Base-by-base conservation (phyloP, 2,888 invertebrate species). In the Aphidius colemani region DNA sequence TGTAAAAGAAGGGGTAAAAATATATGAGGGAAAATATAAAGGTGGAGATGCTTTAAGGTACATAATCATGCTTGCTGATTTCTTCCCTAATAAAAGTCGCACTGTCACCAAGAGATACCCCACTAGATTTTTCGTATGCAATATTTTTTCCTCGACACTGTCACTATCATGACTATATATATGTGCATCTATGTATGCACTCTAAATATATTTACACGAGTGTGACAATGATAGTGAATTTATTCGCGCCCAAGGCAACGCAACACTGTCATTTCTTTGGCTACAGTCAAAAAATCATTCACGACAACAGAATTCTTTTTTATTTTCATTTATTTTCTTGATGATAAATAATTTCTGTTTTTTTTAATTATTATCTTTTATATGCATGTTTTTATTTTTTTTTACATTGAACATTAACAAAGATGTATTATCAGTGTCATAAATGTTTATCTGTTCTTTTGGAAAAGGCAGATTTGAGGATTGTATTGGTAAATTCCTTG, bases 81-180 rank as follows among this genome's bases (percentile, higher is more conserved):
- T 75, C 78, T 82, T 81, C 78, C 78, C 81, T 81, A 82, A 82
- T 82, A 81, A 82, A 82, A 82, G 80, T 80, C 80, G 78, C 78
- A 75, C 78, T 79, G 79, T 75, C 75, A 75, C 72, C 71, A 67
- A 49, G 63, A 59, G 49, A 69, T 69, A 44, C 46, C 11, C 59
- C 49, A 59, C 10, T 58, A 44, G 58, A 57, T 57, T 46, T 57
- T 44, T 57, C 59, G 58, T 50, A 43, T 46, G 63, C 67, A 70
- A 69, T 58, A 53, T 51, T 18, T 56, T 50, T 67, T 49, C 53
- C 59, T 61, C 65, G 61, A 62, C 58, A 58, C 53, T 58, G 50
- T 56, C 66, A 58, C 53, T 58, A 48, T 56, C 66, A 51, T 13
- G 7, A 55, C 56, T 44, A 44, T 56, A 60, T 56, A 60, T 18